These are phyloP conservation scores for Macrocentrus cingulum DNA, from an alignment of 1,140 invertebrate species.

Conservation along the genomic window DNA sequence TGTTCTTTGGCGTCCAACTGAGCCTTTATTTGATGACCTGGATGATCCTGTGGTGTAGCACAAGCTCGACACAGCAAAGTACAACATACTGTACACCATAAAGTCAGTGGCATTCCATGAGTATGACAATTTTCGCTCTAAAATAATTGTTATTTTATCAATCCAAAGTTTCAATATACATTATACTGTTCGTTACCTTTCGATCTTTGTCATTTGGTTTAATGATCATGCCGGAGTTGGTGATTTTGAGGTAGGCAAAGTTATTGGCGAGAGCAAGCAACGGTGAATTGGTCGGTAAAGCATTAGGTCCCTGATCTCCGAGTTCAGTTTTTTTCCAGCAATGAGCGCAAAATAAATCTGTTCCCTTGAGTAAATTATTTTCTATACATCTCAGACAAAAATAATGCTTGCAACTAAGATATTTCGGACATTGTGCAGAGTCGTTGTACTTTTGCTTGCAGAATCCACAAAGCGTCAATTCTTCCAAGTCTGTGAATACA, in stretches of 20 bases:
- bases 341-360: slow-evolving; percentile 68
- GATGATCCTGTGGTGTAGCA: slow-evolving; percentile 65
- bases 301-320: slow-evolving; percentile 64
- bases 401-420: slow-evolving; percentile 74
- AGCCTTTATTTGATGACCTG: slow-evolving; percentile 68
- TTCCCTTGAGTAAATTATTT: slow-evolving; percentile 64
- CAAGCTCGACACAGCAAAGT: slow-evolving; percentile 68
- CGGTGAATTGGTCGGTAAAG: slow-evolving; percentile 67
- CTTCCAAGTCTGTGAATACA: slow-evolving; percentile 67
- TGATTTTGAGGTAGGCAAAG: slow-evolving; percentile 62
- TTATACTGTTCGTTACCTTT: slow-evolving; percentile 47
- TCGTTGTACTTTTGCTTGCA: slow-evolving; percentile 73
- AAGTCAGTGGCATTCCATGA: slow-evolving; percentile 71
- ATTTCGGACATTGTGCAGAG: slow-evolving; percentile 68
- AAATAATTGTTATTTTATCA: slow-evolving; percentile 26
- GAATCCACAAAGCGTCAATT: slow-evolving; percentile 69
- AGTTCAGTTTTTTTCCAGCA: slow-evolving; percentile 70
- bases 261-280: slow-evolving; percentile 66
- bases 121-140: slow-evolving; percentile 69
- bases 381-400: slow-evolving; percentile 75
- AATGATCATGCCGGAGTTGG: slow-evolving; percentile 46
- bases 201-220: slow-evolving; percentile 59
- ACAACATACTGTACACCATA: slow-evolving; percentile 74
- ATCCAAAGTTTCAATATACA: neutral
- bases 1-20: slow-evolving; percentile 69